A percentile compares a stretch with the other conserved stretches of the same genome.
phyloP scores from a whole-genome alignment of 2,888 invertebrate genomes.

The Dryobota labecula region DNA sequence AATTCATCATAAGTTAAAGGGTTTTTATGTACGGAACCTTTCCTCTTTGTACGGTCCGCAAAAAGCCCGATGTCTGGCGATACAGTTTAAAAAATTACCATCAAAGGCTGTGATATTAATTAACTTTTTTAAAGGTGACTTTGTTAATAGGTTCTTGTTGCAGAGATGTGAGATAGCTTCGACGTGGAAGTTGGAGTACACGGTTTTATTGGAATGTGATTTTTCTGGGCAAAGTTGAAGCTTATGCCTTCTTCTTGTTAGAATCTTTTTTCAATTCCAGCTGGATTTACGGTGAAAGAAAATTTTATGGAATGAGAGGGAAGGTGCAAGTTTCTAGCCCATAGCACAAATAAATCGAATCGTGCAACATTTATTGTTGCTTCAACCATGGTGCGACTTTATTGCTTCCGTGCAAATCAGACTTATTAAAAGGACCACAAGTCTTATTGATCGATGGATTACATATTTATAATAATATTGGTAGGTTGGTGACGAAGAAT shows the following conservation, averaged over 20 bases:
- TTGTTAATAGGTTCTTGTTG: constrained; percentile 57
- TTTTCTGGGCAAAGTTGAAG: constrained; percentile 14
- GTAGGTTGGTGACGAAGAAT: not conserved
- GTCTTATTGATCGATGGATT: not conserved
- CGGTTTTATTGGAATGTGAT: constrained; percentile 11
- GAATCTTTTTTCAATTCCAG: constrained; percentile 2
- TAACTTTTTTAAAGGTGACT: constrained; percentile 81
- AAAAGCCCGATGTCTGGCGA: constrained; percentile 81
- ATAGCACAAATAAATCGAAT: no score
- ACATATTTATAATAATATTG: not conserved
- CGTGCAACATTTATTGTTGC: not conserved
- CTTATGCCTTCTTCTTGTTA: constrained; percentile 2
- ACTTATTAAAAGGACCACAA: not conserved
- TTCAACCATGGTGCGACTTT: not conserved
- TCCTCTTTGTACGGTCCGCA: constrained; percentile 84
- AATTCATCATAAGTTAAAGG: constrained; percentile 91
- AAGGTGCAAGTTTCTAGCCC: not conserved
- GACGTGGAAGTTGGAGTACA: not conserved
- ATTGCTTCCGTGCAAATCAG: not conserved
- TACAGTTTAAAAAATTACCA: constrained; percentile 83
- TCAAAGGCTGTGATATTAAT: constrained; percentile 84
- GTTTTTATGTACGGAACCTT: constrained; percentile 88
- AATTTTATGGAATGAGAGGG: not conserved
- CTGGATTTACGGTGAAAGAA: not conserved
- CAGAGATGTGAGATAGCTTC: constrained; percentile 23